Evolutionary conservation across 1,140 invertebrate species (phyloP).

Genomic region (Drosophila ogumai): DNA sequence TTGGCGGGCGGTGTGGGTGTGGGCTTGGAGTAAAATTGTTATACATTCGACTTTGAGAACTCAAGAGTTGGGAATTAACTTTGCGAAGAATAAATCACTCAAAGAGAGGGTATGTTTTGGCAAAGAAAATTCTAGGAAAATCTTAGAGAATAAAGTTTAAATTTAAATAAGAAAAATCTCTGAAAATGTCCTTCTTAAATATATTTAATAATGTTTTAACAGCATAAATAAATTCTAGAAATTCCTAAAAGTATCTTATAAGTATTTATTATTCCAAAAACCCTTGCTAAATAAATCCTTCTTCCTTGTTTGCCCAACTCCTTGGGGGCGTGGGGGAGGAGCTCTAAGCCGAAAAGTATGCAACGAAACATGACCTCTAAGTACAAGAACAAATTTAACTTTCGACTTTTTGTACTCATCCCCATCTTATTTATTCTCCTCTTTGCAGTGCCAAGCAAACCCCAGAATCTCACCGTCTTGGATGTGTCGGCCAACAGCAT

Average conservation of each 20-base stretch:
- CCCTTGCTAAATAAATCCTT: not conserved
- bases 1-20: not conserved
- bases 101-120: conserved; percentile 1
- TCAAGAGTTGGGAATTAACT: conserved; percentile 28
- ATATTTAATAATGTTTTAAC: not conserved
- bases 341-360: conserved; percentile 44
- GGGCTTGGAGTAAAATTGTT: conserved; percentile 3
- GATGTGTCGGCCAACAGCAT: conserved; percentile 91
- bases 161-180: not conserved
- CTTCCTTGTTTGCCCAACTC: conserved; percentile 13
- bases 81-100: conserved; percentile 3
- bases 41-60: conserved; percentile 38
- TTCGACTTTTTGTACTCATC: conserved; percentile 49
- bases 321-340: not conserved
- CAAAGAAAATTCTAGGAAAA: not conserved
- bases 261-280: not conserved
- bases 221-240: not conserved
- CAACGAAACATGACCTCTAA: conserved; percentile 44
- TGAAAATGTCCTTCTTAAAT: not conserved
- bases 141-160: not conserved
- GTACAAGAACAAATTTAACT: conserved; percentile 52
- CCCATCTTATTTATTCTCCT: conserved; percentile 3
- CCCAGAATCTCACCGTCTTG: conserved; percentile 91
- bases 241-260: not conserved
- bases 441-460: conserved; percentile 91